Evolutionary conservation across 2,797 vertebrate genomes (phyloP).

Genomic region (Tamandua tetradactyla): DNA sequence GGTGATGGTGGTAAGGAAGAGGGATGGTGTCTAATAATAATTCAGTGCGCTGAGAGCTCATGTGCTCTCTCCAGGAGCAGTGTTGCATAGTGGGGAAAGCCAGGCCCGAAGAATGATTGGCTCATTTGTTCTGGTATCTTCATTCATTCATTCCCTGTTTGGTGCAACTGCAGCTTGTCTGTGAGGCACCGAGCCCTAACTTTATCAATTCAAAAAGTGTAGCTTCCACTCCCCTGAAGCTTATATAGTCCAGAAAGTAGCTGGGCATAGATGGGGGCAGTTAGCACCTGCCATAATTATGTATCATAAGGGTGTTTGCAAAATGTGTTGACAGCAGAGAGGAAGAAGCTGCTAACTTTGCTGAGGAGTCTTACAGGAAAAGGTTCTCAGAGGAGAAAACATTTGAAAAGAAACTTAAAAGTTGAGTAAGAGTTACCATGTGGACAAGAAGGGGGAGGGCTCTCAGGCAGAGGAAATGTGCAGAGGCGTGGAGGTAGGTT

Average conservation of each 20-base stretch:
- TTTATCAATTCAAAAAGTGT: neutral
- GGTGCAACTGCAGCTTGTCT: neutral
- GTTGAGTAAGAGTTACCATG: neutral
- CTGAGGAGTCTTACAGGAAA: neutral
- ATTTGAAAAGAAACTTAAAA: neutral
- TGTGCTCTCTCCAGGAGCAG: neutral
- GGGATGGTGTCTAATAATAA: fast-evolving
- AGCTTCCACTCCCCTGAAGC: neutral
- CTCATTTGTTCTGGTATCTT: neutral
- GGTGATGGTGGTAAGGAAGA: neutral
- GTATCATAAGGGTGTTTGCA: neutral
- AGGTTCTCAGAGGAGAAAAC: constrained; percentile 10
- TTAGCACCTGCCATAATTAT: neutral
- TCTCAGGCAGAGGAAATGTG: neutral
- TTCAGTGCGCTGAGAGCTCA: neutral
- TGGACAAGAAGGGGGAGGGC: neutral
- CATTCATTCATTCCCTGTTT: neutral
- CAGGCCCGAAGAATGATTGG: neutral
- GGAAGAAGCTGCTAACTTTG: neutral
- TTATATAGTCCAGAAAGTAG: neutral
- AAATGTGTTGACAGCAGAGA: neutral
- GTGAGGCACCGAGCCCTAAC: neutral
- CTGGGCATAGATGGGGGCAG: neutral
- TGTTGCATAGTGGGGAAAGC: neutral
- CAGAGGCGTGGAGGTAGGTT: neutral